Conservation (phyloP, 2,888 invertebrate genomes). For the Ctenicera cuprea region DNA sequence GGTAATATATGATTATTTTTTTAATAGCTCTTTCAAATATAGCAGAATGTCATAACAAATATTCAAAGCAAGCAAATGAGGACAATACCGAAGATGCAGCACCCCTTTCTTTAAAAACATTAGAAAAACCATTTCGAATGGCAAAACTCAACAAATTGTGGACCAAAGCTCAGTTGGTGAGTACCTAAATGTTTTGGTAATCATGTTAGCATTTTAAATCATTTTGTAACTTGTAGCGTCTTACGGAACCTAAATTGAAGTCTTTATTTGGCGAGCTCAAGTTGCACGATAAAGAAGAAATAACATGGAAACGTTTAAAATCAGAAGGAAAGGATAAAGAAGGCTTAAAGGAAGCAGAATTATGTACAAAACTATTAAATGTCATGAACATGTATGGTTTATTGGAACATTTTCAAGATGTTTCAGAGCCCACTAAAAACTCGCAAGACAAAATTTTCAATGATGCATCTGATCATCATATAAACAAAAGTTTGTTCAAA, state of each 20-base stretch:
- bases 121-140: conserved; percentile 92
- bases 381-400: conserved; percentile 90
- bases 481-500: conserved; percentile 87
- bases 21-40: not conserved
- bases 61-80: conserved; percentile 76
- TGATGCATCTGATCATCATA: conserved; percentile 76
- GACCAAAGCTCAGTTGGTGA: conserved; percentile 92
- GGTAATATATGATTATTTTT: not conserved
- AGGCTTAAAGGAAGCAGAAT: conserved; percentile 87
- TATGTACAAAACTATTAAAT: conserved; percentile 86
- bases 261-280: conserved; percentile 92
- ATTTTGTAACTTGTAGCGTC: conserved; percentile 40
- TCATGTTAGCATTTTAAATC: too few species aligned
- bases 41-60: conserved; percentile 75
- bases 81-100: conserved; percentile 64
- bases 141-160: conserved; percentile 92
- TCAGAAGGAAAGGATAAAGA: conserved; percentile 91
- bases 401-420: conserved; percentile 86
- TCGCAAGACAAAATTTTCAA: conserved; percentile 74
- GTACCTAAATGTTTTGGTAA: conserved; percentile 60
- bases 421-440: conserved; percentile 69
- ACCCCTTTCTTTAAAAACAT: conserved; percentile 76
- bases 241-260: conserved; percentile 89
- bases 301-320: conserved; percentile 87
- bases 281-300: conserved; percentile 94